phyloP scores from a whole-genome alignment of 2,888 invertebrate genomes.

The Anorthoa munda region DNA sequence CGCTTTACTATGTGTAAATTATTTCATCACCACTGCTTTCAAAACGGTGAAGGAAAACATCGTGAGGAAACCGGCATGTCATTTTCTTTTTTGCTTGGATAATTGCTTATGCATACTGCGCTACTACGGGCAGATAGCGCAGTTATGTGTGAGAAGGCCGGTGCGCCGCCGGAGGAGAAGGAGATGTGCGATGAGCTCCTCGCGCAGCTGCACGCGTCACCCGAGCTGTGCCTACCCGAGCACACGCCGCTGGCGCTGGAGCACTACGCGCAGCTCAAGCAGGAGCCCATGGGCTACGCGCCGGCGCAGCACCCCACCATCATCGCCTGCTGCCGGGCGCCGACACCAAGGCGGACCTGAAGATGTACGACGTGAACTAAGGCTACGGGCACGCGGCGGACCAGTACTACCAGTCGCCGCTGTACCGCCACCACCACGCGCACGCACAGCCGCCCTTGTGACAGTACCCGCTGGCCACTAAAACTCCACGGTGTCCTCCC shows the following conservation, averaged over 20 bases:
- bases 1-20: too few species aligned
- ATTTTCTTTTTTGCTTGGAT: too few species aligned
- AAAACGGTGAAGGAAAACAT: too few species aligned
- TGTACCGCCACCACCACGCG: constrained; percentile 93
- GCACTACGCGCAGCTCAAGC: constrained; percentile 94
- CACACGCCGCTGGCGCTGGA: constrained; percentile 91
- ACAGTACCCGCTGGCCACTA: constrained; percentile 97
- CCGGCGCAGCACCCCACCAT: constrained; percentile 98
- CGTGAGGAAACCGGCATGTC: too few species aligned
- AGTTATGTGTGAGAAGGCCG: constrained; percentile 91
- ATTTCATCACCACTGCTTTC: too few species aligned
- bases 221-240: constrained; percentile 92
- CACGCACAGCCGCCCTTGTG: constrained; percentile 96
- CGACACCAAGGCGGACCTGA: constrained; percentile 97
- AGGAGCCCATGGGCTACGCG: constrained; percentile 95
- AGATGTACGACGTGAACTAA: constrained; percentile 96
- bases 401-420: constrained; percentile 96
- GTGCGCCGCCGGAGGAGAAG: constrained; percentile 78
- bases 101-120: too few species aligned
- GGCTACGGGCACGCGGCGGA: constrained; percentile 92
- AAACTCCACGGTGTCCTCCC: too few species aligned
- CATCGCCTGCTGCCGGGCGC: constrained; percentile 97
- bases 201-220: constrained; percentile 93
- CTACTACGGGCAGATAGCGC: too few species aligned
- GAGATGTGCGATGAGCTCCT: constrained; percentile 92